Base-by-base conservation (phyloP, 2,888 invertebrate species). In the Oligia strigilis region DNA sequence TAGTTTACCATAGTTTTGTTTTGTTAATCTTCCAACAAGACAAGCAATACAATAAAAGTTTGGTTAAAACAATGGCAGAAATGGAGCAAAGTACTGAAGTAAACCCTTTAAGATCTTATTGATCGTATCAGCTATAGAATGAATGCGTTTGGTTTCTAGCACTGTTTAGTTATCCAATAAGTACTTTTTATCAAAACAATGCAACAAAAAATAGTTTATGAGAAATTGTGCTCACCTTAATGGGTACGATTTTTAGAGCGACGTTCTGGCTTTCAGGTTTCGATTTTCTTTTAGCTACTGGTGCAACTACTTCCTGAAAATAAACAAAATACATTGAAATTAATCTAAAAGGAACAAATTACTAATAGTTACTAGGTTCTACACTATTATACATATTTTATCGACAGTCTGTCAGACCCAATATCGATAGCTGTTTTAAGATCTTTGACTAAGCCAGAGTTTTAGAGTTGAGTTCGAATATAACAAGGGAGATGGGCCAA, bases 171-270 rank as follows among this genome's bases (percentile, higher is more conserved):
- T 13, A 19, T 40, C 36, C 36, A 64, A 36, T 19, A 36, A 66
- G 66, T 2, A 13, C 8, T 43, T n/a, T 66, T 43, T 66, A 5
- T 29, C 3, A n/a, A 5, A 14, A 4, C n/a, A 43, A 43, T 43
- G 17, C 4, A 40, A 43, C 11, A 49, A 52, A 40, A 43, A 49
- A 40, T 0, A 0, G 3, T 29, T 46, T 19, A 46, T 76, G 17
- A 58, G 14, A 17, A 14, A 52, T 23, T 36, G 4, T 43, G 81
- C 84, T 90, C 85, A 95, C 94, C 93, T 94, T 95, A 55, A 95
- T 90, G 11, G 95, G 95, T 74, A 95, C 87, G 67, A 94, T 91
- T 83, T 87, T 93, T 46, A 93, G 86, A 46, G 88, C 86, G 52
- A 92, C 83, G 67, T 91, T 91, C 55, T 80, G 84, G 60, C 84